Evolutionary conservation across 2,797 vertebrate species (phyloP).

Genomic region (Mormyrus hasselquistii): DNA sequence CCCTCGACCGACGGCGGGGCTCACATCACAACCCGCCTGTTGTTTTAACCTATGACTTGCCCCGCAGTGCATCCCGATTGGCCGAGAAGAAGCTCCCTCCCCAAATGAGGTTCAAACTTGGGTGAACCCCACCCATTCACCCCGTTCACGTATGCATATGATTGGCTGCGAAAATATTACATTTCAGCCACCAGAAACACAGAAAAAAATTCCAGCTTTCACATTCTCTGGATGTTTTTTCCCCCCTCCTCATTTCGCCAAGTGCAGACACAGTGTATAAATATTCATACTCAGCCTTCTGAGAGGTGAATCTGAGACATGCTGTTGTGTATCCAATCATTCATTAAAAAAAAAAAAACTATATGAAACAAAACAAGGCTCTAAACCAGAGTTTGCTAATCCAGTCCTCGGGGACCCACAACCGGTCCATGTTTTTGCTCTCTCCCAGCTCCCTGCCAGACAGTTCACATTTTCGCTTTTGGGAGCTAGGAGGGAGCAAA

Average conservation of each 20-base stretch:
- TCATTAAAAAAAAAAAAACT: background rate
- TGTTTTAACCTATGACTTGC: conserved; percentile 26
- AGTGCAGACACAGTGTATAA: background rate
- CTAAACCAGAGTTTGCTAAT: background rate
- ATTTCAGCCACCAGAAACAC: conserved; percentile 13
- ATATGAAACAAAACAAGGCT: background rate
- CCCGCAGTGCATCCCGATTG: conserved; percentile 16
- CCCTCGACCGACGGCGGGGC: background rate
- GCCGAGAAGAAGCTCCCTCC: background rate
- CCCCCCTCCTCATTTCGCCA: background rate
- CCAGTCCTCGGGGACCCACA: background rate
- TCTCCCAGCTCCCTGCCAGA: background rate
- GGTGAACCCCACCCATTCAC: conserved; percentile 24
- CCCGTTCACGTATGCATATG: conserved; percentile 5
- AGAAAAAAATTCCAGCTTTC: background rate
- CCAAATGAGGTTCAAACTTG: conserved; percentile 13
- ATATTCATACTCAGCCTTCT: background rate
- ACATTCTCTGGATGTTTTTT: background rate
- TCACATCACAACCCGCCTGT: background rate
- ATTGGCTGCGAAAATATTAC: background rate
- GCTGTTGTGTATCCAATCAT: background rate
- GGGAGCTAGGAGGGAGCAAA: background rate
- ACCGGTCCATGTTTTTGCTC: background rate
- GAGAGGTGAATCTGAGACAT: background rate
- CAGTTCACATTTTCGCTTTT: background rate